A percentile compares a stretch with the other conserved stretches of the same genome.
These are phyloP conservation scores for Pseudomyrmex concolor DNA, from an alignment of 1,140 invertebrate genomes.

Conservation along the genomic window DNA sequence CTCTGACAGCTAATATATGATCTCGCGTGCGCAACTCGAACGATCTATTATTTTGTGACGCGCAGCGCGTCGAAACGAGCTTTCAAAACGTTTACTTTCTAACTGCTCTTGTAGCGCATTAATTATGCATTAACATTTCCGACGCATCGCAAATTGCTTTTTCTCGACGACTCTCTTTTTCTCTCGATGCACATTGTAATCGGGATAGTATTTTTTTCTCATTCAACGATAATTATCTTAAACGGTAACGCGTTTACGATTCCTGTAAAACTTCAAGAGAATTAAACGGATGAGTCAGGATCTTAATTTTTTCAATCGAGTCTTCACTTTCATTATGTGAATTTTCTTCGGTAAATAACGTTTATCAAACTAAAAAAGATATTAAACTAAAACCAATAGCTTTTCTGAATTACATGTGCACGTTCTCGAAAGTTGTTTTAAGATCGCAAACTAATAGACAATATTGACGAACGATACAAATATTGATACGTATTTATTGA, in stretches of 20 bases:
- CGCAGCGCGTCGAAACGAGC: background rate
- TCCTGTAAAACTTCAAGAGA: background rate
- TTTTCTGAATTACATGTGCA: too few relatives aligned
- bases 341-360: background rate
- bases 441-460: too few relatives aligned
- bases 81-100: conserved; percentile 30
- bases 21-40: conserved; percentile 19
- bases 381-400: background rate
- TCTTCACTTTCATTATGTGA: background rate
- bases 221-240: background rate
- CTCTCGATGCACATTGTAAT: background rate
- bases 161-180: background rate
- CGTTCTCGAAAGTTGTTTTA: too few relatives aligned
- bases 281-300: background rate
- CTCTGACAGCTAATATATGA: conserved; percentile 2
- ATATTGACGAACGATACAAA: too few relatives aligned
- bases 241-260: background rate
- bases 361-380: background rate
- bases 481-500: too few relatives aligned
- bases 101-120: conserved; percentile 6
- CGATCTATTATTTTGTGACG: conserved; percentile 25
- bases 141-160: background rate
- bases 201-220: background rate
- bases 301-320: conserved; percentile 5
- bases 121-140: conserved; percentile 19